phyloP scores from a whole-genome alignment of 2,888 invertebrate genomes.

The Eilema caniola region DNA sequence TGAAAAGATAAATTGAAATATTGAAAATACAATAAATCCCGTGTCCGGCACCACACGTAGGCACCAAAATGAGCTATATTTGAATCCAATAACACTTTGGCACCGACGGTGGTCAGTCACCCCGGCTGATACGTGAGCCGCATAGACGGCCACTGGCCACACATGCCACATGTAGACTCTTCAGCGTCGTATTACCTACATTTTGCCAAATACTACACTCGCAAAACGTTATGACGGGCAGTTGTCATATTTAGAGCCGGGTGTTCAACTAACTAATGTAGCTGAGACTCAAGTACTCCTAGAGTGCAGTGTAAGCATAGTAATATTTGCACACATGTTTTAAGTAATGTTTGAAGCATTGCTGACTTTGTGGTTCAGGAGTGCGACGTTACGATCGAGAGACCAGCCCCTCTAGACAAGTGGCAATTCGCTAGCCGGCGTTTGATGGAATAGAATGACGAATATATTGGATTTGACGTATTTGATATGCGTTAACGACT shows the following conservation, averaged over 20 bases:
- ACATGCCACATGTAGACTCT: not conserved
- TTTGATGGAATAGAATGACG: too few relatives aligned
- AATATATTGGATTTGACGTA: too few relatives aligned
- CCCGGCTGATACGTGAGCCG: not conserved
- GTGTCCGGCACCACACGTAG: not conserved
- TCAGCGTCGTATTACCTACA: not conserved
- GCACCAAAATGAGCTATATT: not conserved
- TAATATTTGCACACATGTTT: too few relatives aligned
- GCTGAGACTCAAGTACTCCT: not conserved
- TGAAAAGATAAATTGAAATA: too few relatives aligned
- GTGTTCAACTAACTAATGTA: not conserved
- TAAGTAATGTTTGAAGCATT: too few relatives aligned
- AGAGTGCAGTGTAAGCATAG: not conserved
- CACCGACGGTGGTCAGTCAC: not conserved
- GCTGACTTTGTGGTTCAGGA: too few relatives aligned
- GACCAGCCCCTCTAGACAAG: too few relatives aligned
- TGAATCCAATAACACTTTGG: conserved; percentile 2
- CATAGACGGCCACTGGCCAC: not conserved
- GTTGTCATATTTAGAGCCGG: not conserved
- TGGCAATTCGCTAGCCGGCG: too few relatives aligned
- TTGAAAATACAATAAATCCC: not conserved
- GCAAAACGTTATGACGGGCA: not conserved
- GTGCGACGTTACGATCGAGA: too few relatives aligned
- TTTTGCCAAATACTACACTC: not conserved
- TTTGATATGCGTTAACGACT: too few relatives aligned